Conservation (phyloP, 2,113 vertebrate species). For the Euleptes europaea region DNA sequence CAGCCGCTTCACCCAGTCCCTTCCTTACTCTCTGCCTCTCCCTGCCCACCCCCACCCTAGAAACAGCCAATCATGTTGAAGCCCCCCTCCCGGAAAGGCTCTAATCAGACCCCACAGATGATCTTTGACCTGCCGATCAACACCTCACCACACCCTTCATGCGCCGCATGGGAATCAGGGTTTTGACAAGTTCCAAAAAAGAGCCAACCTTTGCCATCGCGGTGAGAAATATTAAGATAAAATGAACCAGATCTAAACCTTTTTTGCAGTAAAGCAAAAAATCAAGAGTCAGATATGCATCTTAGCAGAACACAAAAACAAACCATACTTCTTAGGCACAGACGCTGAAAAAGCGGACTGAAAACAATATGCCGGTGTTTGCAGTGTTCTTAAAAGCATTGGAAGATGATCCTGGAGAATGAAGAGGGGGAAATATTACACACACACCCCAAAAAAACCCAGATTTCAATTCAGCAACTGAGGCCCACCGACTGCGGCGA, state of each 20-base stretch:
- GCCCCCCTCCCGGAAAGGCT: background rate
- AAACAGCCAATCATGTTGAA: background rate
- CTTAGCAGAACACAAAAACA: background rate
- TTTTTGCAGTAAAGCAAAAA: too few relatives aligned
- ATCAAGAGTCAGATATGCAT: background rate
- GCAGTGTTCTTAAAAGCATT: background rate
- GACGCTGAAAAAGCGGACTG: background rate
- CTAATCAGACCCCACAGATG: fast-evolving
- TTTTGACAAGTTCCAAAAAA: background rate
- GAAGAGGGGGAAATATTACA: too few relatives aligned
- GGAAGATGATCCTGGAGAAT: background rate
- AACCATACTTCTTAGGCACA: too few relatives aligned
- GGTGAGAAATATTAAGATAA: background rate
- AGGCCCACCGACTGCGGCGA: background rate
- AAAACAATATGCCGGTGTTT: fast-evolving
- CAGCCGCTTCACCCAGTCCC: conserved; percentile 14
- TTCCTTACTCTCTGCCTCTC: background rate
- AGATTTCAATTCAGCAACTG: background rate
- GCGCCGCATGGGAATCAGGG: background rate
- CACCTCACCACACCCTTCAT: background rate
- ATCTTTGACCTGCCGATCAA: background rate
- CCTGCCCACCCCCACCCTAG: background rate
- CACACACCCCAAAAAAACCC: background rate
- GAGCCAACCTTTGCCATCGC: background rate
- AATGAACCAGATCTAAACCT: background rate